Evolutionary conservation across 2,113 vertebrate species (phyloP), one percentile per base, ranked within the genome.

Genomic region (Bagarius yarrelli): DNA sequence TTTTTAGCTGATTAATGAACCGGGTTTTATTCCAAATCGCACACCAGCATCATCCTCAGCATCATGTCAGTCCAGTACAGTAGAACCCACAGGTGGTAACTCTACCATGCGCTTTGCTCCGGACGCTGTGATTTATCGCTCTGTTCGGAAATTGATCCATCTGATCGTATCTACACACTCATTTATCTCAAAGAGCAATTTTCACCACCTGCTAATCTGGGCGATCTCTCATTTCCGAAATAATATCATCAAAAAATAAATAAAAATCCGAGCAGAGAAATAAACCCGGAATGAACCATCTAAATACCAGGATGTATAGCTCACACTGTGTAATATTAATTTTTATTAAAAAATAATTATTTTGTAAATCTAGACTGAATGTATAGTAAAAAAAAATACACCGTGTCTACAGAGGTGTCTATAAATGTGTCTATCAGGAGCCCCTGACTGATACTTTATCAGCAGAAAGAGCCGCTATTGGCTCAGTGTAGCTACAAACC

Each of bases 1-100:
- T 15, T 34, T 69, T 78, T n/a, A 76, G 66, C 81, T 76, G 81
- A 4, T 50, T 27, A 52, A 25, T 52, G 19, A 18, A 52, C 67
- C 4, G 14, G 15, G 67, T 25, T 40, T 25, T 25, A 40, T 70
- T 36, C 23, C 23, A 70, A 70, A 70, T 12, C 66, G 36, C 40
- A 47, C 11, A 47, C 66, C 9, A 4, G 32, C 11, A 15, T 12
- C 19, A n/a, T n/a, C n/a, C 19, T 67, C 13, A 14, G 6, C 5
- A 1, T 36, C 66, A 16, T 25, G 36, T 52, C 40, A 40, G 36
- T 40, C 3, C 36, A 71, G 67, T 19, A 1, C 40, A 11, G 34
- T 14, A 23, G 34, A 34, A 47, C 40, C 69, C 25, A 71, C 69
- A 71, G 69, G 69, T 71, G 69, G 47, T 47, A 25, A 25, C 36